Base-by-base conservation (phyloP, 2,888 invertebrate species). In the Parnassius orleans region DNA sequence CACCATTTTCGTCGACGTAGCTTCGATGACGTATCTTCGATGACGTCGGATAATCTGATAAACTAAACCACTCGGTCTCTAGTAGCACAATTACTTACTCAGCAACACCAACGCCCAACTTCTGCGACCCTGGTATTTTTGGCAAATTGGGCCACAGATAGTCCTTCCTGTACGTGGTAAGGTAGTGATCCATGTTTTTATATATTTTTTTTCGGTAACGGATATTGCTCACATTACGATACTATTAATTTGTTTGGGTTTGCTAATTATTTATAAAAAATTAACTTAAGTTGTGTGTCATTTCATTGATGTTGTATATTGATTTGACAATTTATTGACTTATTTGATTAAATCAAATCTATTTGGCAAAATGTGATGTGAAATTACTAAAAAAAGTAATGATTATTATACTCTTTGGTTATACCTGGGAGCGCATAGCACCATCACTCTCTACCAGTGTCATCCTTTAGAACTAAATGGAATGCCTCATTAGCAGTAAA, bases 81-180 rank as follows among this genome's bases (percentile, higher is more conserved):
- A 24, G 3, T 24, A 24, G 24, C 24, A 24, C 24, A 24, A 24
- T 44, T 33, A 76, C 88, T 82, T 69, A 83, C 83, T 81, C 79
- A 42, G 77, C 75, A 48, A 14, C 47, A 5, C 70, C 5, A 9
- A 67, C 69, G 12, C 61, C 73, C 19, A 63, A 68, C 2, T 69
- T 70, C 0, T 65, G 72, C 0, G 71, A 74, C 0, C 72, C 71
- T 0, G 75, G 66, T 0, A 80, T 80, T 52, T 54, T 59, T 0
- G 89, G 87, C 53, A 88, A 64, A 65, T 87, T 86, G 0, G 94
- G 94, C 94, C 94, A 94, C 19, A 93, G 72, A 69, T 93, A 95
- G 76, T 94, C 94, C 72, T 93, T 93, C 52, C 91, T 86, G 71
- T 95, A 94, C 0, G 93, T 94, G 0, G 94, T 93, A 61, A 93